A percentile compares a stretch with the other conserved stretches of the same genome.
These are phyloP conservation scores for Palaemon carinicauda DNA, from an alignment of 1,140 invertebrate genomes.

Conservation along the genomic window DNA sequence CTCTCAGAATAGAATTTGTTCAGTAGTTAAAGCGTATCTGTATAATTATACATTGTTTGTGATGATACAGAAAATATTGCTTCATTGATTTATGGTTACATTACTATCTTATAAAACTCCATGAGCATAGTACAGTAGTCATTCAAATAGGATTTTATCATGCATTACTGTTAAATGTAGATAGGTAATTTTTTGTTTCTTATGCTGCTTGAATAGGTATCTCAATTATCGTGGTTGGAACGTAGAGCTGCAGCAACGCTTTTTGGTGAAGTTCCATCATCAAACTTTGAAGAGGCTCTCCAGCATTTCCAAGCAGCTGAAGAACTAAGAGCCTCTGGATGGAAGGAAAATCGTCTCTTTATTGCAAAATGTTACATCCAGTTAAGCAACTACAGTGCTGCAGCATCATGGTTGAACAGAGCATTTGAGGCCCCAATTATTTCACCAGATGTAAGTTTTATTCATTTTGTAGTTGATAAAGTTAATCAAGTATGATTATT, in stretches of 20 bases:
- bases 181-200: too few relatives aligned
- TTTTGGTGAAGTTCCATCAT: conserved; percentile 73
- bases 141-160: too few relatives aligned
- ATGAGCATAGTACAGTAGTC: too few relatives aligned
- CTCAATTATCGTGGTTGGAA: conserved; percentile 72
- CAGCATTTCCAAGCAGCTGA: conserved; percentile 74
- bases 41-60: too few relatives aligned
- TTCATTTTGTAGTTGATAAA: neutral
- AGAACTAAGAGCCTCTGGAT: conserved; percentile 69
- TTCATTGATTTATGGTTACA: neutral
- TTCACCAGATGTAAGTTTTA: conserved; percentile 41
- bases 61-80: too few relatives aligned
- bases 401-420: conserved; percentile 33
- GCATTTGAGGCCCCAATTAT: conserved; percentile 28
- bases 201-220: conserved; percentile 34
- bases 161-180: too few relatives aligned
- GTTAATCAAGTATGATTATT: neutral
- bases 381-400: conserved; percentile 7
- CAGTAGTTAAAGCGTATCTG: too few relatives aligned
- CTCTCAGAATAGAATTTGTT: too few relatives aligned
- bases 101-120: too few relatives aligned
- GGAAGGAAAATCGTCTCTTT: conserved; percentile 77
- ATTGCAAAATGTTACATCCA: conserved; percentile 75
- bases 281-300: conserved; percentile 75
- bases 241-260: conserved; percentile 76